Percentiles rank a stretch among this genome's conserved stretches.
Evolutionary conservation across 2,888 invertebrate genomes (phyloP).

Genomic region (Drosophila fulvimacula): DNA sequence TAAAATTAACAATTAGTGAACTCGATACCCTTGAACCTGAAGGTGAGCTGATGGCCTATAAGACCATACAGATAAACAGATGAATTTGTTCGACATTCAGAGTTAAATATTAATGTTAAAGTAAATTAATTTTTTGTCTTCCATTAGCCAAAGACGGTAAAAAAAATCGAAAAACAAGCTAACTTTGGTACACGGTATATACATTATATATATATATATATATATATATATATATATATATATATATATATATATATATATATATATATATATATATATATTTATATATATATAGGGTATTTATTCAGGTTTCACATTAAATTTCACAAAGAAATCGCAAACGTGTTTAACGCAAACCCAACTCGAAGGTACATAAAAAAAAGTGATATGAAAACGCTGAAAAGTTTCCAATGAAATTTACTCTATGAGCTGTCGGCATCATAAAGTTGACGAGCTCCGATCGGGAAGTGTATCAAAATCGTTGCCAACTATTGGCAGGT

Average conservation of each 20-base stretch:
- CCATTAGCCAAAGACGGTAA: too few relatives aligned
- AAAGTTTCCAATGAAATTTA: background rate
- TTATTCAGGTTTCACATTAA: background rate
- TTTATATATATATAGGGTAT: background rate
- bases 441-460: too few relatives aligned
- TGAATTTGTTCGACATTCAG: too few relatives aligned
- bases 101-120: too few relatives aligned
- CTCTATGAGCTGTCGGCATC: background rate
- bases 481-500: background rate
- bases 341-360: background rate
- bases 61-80: too few relatives aligned
- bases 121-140: too few relatives aligned
- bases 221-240: background rate
- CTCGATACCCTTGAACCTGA: too few relatives aligned
- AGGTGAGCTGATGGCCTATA: too few relatives aligned
- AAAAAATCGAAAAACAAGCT: too few relatives aligned
- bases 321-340: slow-evolving; percentile 11
- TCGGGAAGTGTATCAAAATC: background rate
- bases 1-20: too few relatives aligned
- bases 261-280: background rate
- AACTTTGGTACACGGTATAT: background rate
- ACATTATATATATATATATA: too few relatives aligned
- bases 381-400: background rate
- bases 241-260: background rate
- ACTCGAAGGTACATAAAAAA: slow-evolving; percentile 2